phyloP scores from a whole-genome alignment of 2,888 invertebrate species.

The Trachelus stipa region DNA sequence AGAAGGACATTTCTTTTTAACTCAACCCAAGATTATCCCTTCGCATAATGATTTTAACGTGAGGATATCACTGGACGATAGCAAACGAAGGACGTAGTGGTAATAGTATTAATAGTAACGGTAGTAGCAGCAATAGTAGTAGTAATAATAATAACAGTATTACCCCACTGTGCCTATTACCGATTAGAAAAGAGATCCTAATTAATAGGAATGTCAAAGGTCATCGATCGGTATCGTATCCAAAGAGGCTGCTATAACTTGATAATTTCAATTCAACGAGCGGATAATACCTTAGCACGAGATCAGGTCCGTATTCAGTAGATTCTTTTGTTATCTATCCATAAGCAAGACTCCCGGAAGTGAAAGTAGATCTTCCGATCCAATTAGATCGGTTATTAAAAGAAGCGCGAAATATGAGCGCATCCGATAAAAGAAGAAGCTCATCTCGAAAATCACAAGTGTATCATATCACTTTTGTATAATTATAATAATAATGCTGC shows the following conservation, averaged over 20 bases:
- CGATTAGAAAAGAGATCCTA: background rate
- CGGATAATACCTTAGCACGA: background rate
- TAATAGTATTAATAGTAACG: background rate
- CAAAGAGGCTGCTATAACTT: background rate
- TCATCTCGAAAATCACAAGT: background rate
- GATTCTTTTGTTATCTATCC: background rate
- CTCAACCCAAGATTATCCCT: background rate
- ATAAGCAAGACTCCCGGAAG: background rate
- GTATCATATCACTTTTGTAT: background rate
- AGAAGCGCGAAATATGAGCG: background rate
- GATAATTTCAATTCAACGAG: background rate
- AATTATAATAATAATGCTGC: background rate
- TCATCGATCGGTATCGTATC: background rate
- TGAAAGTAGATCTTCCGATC: background rate
- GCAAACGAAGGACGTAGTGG: background rate
- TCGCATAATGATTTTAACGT: background rate
- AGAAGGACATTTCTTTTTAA: background rate
- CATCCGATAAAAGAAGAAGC: background rate
- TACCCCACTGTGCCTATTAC: background rate
- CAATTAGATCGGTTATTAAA: background rate
- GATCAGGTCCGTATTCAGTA: background rate
- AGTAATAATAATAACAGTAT: background rate
- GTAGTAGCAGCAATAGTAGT: background rate
- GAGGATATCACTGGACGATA: background rate
- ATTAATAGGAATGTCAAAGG: background rate